Conservation (phyloP, 2,113 vertebrate species). For the Syrmaticus mikado region DNA sequence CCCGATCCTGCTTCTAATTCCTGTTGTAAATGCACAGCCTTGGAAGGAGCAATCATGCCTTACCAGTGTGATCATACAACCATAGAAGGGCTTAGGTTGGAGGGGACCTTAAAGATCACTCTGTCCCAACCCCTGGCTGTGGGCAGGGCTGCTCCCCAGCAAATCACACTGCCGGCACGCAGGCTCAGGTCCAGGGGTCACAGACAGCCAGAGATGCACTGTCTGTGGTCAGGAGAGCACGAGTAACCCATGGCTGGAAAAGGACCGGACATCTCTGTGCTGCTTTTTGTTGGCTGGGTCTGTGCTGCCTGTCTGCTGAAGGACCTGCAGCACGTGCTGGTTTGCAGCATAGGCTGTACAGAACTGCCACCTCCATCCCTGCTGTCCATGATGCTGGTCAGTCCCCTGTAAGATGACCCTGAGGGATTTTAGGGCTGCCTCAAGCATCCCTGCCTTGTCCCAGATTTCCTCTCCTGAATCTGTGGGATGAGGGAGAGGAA, state of each 20-base stretch:
- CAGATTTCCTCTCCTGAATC: neutral
- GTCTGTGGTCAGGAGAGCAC: neutral
- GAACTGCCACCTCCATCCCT: neutral
- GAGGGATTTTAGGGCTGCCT: neutral
- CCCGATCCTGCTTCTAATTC: constrained; percentile 69
- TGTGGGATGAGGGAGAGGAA: neutral
- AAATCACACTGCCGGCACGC: neutral
- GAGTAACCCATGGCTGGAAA: neutral
- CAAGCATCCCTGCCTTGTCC: neutral
- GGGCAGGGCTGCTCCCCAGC: no score
- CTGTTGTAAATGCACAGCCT: constrained; percentile 65
- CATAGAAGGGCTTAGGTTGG: no score
- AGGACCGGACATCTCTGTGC: neutral
- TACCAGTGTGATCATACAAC: neutral
- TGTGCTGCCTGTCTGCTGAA: fast-evolving
- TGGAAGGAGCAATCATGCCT: neutral
- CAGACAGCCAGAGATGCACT: neutral
- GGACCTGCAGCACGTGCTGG: neutral
- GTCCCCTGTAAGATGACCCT: neutral
- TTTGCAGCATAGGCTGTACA: neutral
- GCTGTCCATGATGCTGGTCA: neutral
- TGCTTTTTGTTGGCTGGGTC: neutral
- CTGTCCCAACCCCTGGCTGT: no score
- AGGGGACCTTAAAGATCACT: no score
- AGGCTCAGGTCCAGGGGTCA: fast-evolving